A percentile compares a stretch with the other conserved stretches of the same genome.
phyloP scores from a whole-genome alignment of 2,113 vertebrate genomes.

The Varanus salvator region DNA sequence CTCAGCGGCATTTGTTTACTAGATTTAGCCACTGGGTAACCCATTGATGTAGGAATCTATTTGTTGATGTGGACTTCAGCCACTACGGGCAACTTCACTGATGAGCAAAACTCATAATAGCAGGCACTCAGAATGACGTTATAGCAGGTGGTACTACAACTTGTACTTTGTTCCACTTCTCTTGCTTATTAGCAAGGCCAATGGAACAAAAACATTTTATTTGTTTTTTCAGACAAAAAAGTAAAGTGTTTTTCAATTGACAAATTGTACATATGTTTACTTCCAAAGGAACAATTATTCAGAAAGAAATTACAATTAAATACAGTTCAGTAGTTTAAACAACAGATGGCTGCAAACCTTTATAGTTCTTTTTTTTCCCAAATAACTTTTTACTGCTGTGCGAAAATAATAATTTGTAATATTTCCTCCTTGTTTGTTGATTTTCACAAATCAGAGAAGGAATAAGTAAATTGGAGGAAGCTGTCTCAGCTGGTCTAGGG shows the following conservation, averaged over 20 bases:
- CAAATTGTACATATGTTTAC: conserved; percentile 44
- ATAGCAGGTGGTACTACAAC: too few relatives aligned
- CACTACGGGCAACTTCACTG: too few relatives aligned
- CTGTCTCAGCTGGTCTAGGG: too few relatives aligned
- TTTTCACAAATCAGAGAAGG: conserved; percentile 42
- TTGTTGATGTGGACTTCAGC: too few relatives aligned
- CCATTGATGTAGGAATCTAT: too few relatives aligned
- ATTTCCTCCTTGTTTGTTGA: conserved; percentile 45
- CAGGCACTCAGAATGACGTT: too few relatives aligned
- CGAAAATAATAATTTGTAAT: conserved; percentile 66
- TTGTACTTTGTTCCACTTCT: too few relatives aligned
- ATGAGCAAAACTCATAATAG: too few relatives aligned
- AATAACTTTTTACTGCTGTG: conserved; percentile 65
- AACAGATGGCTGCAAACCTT: conserved; percentile 76
- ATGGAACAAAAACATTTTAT: too few relatives aligned
- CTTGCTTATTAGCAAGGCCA: too few relatives aligned
- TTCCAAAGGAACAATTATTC: conserved; percentile 60
- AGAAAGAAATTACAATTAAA: conserved; percentile 71
- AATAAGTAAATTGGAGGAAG: neutral
- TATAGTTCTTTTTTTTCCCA: conserved; percentile 49
- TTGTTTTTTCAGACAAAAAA: neutral
- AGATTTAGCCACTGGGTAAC: too few relatives aligned
- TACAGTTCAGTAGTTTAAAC: conserved; percentile 72
- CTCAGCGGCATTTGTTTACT: too few relatives aligned
- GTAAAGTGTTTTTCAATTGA: conserved; percentile 8